Evolutionary conservation across 2,113 vertebrate genomes (phyloP), one percentile per base, ranked within the genome.

Genomic region (Chaenogobius annularis): DNA sequence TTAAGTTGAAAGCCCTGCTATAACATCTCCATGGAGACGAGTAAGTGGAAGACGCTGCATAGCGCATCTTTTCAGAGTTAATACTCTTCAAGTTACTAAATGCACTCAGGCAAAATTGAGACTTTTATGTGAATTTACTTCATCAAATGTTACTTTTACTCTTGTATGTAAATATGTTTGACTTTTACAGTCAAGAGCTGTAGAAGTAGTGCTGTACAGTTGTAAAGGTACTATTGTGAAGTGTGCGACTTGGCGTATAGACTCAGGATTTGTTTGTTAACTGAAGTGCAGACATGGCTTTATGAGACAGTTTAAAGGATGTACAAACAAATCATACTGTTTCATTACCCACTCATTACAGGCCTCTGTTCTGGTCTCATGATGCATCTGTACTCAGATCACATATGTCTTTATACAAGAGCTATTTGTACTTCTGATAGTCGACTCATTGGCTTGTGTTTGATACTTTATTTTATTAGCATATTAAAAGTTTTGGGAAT

Each of bases 221-320:
- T 26, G 55, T 58, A 14, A 22, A 58, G 26, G 22, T 58, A 58
- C 23, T 26, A 14, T 58, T 26, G 22, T 20, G 50, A 54, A 54
- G 50, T 10, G 50, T 54, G 19, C 3, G 5, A 17, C n/a, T 22
- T 56, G 55, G 10, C 3, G n/a, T n/a, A 22, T n/a, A 55, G 52
- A 22, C 54, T 55, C 52, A 20, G 52, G 52, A 22, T 63, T 40
- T 56, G 48, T 1, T 61, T 23, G 46, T 56, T 31, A 35, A 15
- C 23, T 59, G 56, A 35, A 35, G 2, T 31, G 58, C 26, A 61
- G 14, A 61, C 26, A 35, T 12, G 35, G 56, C 67, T 73, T 79
- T 40, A 26, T 31, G 20, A 11, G 13, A 58, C 66, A 43, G 69
- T 78, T 68, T 62, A 52, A 44, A 67, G n/a, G 58, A 61, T 61